phyloP scores from a whole-genome alignment of 2,113 vertebrate genomes.

The Crocuta crocuta region DNA sequence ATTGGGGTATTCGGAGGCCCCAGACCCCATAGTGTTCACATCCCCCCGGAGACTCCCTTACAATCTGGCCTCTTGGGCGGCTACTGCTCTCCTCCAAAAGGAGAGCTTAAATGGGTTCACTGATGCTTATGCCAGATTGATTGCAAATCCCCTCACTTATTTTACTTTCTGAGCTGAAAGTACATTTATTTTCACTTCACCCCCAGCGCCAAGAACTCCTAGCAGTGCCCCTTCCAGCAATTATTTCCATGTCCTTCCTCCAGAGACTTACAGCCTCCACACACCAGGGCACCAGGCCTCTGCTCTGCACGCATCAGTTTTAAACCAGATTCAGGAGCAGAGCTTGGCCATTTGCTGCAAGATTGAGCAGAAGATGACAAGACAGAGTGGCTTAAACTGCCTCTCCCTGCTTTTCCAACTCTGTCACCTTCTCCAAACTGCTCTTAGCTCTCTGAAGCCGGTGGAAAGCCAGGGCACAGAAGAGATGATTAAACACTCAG shows the following conservation, averaged over 20 bases:
- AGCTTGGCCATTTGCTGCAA: background rate
- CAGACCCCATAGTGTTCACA: background rate
- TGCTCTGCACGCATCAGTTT: too few relatives aligned
- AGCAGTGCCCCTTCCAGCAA: background rate
- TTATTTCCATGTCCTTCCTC: background rate
- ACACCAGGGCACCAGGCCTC: background rate
- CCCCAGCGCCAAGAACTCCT: background rate
- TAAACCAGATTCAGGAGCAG: background rate
- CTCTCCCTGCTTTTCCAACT: background rate
- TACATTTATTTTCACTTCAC: background rate
- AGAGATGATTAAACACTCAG: background rate
- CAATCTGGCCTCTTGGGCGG: background rate
- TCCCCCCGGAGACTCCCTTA: background rate
- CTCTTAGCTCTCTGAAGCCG: background rate
- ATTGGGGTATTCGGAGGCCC: background rate
- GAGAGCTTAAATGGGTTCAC: background rate
- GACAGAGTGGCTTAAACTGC: background rate
- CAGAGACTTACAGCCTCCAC: background rate
- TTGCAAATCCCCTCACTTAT: background rate
- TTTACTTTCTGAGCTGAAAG: background rate
- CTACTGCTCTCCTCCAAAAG: background rate
- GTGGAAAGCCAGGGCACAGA: background rate
- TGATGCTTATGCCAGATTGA: background rate
- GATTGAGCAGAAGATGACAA: background rate
- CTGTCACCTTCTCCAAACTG: background rate